phyloP scores from a whole-genome alignment of 2,888 invertebrate species.

The Merodon equestris region DNA sequence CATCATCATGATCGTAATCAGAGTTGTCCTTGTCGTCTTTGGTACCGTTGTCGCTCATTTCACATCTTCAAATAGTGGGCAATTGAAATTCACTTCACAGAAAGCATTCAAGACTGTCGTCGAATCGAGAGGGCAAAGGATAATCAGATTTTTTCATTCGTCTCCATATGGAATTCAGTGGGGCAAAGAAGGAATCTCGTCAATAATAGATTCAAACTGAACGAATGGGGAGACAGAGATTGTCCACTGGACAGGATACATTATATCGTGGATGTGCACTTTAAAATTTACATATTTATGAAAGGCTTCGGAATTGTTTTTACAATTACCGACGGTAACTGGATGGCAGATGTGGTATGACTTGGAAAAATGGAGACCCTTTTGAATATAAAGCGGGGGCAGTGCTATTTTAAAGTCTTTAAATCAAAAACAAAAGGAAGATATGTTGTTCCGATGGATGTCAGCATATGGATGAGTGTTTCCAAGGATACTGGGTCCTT shows the following conservation, averaged over 20 bases:
- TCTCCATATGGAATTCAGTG: slow-evolving; percentile 43
- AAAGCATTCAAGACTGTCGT: slow-evolving; percentile 3
- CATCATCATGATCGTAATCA: slow-evolving; percentile 32
- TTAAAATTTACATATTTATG: slow-evolving; percentile 41
- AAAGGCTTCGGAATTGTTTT: slow-evolving; percentile 4
- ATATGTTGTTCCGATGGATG: no score
- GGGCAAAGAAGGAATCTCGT: slow-evolving; percentile 38
- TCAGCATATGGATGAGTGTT: no score
- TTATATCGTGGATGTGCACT: not conserved
- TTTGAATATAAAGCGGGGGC: no score
- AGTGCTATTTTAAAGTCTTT: no score
- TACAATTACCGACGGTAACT: not conserved
- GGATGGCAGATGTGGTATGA: not conserved
- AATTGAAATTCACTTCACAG: slow-evolving; percentile 48
- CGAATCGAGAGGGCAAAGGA: slow-evolving; percentile 26
- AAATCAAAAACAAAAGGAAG: no score
- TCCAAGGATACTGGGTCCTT: no score
- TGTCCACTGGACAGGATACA: not conserved
- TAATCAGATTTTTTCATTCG: slow-evolving; percentile 57
- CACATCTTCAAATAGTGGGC: slow-evolving; percentile 37
- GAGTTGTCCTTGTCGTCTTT: no score
- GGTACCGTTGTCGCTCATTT: slow-evolving; percentile 20
- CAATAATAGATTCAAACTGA: slow-evolving; percentile 31
- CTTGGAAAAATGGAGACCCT: not conserved
- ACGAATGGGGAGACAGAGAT: no score